Conservation (phyloP, 2,113 vertebrate species). For the Leptobrachium leishanense region DNA sequence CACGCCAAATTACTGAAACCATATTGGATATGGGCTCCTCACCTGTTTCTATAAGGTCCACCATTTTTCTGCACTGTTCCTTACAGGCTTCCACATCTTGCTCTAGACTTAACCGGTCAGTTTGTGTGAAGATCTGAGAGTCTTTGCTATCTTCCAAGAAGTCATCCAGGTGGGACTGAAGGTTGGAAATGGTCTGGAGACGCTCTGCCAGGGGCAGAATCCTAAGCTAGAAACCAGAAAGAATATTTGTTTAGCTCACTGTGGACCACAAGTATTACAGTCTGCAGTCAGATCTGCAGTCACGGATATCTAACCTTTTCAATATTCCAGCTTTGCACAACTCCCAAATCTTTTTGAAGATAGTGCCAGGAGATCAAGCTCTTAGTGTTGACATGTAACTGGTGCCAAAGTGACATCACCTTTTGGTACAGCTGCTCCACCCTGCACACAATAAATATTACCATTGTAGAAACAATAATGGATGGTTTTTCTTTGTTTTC, state of each 20-base stretch:
- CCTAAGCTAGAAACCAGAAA: slow-evolving; percentile 70
- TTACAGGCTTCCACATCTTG: slow-evolving; percentile 80
- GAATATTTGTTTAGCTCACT: background rate
- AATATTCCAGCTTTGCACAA: slow-evolving; percentile 83
- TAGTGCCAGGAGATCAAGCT: slow-evolving; percentile 95
- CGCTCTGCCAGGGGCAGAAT: slow-evolving; percentile 75
- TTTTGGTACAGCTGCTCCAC: slow-evolving; percentile 95
- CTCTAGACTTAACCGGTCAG: slow-evolving; percentile 80
- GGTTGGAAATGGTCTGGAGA: slow-evolving; percentile 78
- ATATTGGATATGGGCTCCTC: slow-evolving; percentile 46
- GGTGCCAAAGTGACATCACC: slow-evolving; percentile 96
- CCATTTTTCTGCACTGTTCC: slow-evolving; percentile 79
- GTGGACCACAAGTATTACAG: background rate
- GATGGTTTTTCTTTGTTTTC: too few species aligned
- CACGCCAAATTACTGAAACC: too few species aligned
- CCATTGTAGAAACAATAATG: background rate
- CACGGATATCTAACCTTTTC: slow-evolving; percentile 73
- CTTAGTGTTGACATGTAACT: slow-evolving; percentile 94
- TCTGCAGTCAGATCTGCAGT: background rate
- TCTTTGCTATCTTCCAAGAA: slow-evolving; percentile 89
- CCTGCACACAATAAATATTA: slow-evolving; percentile 59
- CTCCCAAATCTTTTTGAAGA: slow-evolving; percentile 82
- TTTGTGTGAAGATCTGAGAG: slow-evolving; percentile 80
- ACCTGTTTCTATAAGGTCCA: slow-evolving; percentile 90
- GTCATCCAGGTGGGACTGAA: slow-evolving; percentile 83